Base-by-base conservation (phyloP, 2,797 vertebrate species). In the Channa striata region DNA sequence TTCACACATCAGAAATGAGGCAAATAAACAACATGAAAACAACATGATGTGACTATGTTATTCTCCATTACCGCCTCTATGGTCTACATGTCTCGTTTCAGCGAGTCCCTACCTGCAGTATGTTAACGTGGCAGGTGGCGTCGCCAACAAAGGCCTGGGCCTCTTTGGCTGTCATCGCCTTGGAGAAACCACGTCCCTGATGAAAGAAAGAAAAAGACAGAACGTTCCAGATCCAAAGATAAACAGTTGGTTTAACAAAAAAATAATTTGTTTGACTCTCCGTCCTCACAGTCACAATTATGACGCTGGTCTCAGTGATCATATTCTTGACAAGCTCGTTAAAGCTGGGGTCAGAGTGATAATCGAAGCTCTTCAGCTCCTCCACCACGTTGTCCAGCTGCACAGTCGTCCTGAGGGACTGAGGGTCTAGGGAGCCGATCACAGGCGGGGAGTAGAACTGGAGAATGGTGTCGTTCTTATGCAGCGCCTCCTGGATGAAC, bases 141-240 rank as follows among this genome's bases (percentile, higher is more conserved):
- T 97, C 95, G 0, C 98, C 98, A 81, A 99, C 95, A 51, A 95
- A 99, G 0, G 97, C 98, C 81, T 96, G 91, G 0, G 97, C 97
- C 90, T 99, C 98, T 0, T 94, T 94, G 36, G 96, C 94, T 0
- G 97, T 98, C 97, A 99, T 99, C 0, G 97, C 98, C 89, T 91
- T 96, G 89, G 97, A 95, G 85, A 99, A 96, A 46, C 97, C 96
- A 30, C 86, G 93, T 62, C 98, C 98, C 98, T 99, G 83, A n/a
- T 0, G 13, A 16, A 7, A 14, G 12, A 3, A 19, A 10, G 11
- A 30, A 3, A 49, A n/a, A 43, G 16, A 42, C 1, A 9, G 37
- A 61, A 4, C 1, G 34, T 2, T 4, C 19, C 10, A 14, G 25
- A 44, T 14, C 1, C 0, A 13, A 25, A 49, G 40, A 53, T 1